These are phyloP conservation scores for cattle (Bos taurus) DNA, from an alignment of 2,113 vertebrate species.

Conservation along the genomic window ARS-UCD2.0 NC_037332.1:87955501-87956000, in stretches of 20 bases:
- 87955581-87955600: neutral
- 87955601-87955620: neutral
- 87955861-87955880: neutral
- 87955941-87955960: neutral
- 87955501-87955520: neutral
- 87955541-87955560: neutral
- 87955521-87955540: neutral
- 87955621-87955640: no score
- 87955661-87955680: neutral
- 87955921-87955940: neutral
- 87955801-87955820: neutral
- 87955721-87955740: neutral
- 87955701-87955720: neutral
- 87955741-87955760: neutral
- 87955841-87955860: neutral
- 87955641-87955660: neutral
- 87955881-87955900: neutral
- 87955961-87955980: neutral
- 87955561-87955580: neutral
- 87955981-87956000: neutral
- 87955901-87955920: neutral
- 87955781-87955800: neutral
- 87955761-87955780: neutral
- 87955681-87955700: neutral
- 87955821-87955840: neutral